phyloP scores from a whole-genome alignment of 2,888 invertebrate genomes.

The Mycalesis mineus region DNA sequence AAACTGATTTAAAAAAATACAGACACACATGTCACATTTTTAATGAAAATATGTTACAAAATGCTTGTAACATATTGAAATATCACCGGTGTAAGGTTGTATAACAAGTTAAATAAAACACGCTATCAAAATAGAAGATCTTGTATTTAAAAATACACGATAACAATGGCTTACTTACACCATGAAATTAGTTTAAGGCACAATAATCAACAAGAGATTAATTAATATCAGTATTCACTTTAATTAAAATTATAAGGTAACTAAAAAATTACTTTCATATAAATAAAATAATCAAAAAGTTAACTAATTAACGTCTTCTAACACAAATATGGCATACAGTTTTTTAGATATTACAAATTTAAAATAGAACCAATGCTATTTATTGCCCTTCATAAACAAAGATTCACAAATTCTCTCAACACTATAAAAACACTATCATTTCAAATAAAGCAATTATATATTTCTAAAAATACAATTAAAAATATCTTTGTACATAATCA shows the following conservation, averaged over 20 bases:
- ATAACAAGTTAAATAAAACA: not conserved
- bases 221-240: too few species aligned
- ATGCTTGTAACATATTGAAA: too few species aligned
- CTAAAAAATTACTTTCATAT: slow-evolving; percentile 2
- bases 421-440: too few species aligned
- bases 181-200: slow-evolving; percentile 26
- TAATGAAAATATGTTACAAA: too few species aligned
- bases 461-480: too few species aligned
- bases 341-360: not conserved
- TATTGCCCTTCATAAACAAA: too few species aligned
- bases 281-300: slow-evolving; percentile 3
- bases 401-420: too few species aligned
- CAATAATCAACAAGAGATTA: slow-evolving; percentile 28
- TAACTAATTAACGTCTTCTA: slow-evolving; percentile 6
- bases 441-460: too few species aligned
- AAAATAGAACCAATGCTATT: too few species aligned
- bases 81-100: not conserved
- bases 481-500: too few species aligned
- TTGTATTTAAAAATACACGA: not conserved
- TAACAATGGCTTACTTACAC: slow-evolving; percentile 3
- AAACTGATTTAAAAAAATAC: too few species aligned
- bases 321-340: slow-evolving; percentile 1
- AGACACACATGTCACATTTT: too few species aligned
- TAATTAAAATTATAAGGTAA: slow-evolving; percentile 21
- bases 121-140: not conserved